These are phyloP conservation scores for Diprion similis DNA, from an alignment of 1,140 invertebrate genomes.

Conservation along the genomic window DNA sequence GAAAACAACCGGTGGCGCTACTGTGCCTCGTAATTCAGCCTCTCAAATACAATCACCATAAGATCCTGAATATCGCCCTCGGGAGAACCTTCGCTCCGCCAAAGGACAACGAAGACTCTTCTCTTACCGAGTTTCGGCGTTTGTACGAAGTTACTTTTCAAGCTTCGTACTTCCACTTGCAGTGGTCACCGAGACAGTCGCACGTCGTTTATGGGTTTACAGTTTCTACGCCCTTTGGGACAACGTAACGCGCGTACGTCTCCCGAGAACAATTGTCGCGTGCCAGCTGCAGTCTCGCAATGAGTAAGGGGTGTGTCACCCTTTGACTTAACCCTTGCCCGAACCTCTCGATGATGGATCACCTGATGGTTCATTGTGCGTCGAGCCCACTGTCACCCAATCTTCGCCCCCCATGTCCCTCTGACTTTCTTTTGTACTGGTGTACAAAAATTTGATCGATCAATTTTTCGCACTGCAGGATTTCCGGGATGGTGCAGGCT, in stretches of 20 bases:
- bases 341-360: constrained; percentile 48
- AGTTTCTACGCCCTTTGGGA: neutral
- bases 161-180: no score
- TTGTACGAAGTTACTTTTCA: no score
- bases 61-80: no score
- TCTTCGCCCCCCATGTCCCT: constrained; percentile 22
- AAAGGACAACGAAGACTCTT: no score
- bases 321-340: constrained; percentile 40
- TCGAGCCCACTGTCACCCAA: constrained; percentile 40
- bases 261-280: constrained; percentile 23
- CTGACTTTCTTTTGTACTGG: constrained; percentile 10
- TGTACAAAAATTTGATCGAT: constrained; percentile 32
- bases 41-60: no score
- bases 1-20: neutral
- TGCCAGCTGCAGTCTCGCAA: constrained; percentile 45
- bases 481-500: constrained; percentile 18
- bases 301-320: constrained; percentile 21
- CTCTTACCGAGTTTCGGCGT: no score
- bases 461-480: constrained; percentile 21
- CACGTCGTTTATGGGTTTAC: no score
- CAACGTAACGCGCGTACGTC: neutral
- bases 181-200: no score
- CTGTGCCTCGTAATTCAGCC: neutral
- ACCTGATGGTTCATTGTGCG: constrained; percentile 45
- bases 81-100: no score